Conservation (phyloP, 1,140 invertebrate species). For the Gyrodactylus salaris region DNA sequence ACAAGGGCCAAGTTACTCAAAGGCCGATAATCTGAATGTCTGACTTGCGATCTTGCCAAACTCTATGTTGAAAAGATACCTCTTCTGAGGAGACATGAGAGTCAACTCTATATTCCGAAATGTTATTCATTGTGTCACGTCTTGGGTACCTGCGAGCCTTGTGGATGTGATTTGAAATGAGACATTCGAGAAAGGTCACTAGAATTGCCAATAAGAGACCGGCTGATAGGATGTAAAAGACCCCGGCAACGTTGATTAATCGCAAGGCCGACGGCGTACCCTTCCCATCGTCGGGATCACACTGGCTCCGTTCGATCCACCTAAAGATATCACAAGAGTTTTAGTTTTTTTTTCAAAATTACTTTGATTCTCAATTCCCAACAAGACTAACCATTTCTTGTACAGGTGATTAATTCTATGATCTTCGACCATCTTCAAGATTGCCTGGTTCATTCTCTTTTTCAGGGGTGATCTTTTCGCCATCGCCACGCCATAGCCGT, state of each 20-base stretch:
- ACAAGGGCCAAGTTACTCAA: no score
- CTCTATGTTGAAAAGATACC: no score
- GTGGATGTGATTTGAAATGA: background rate
- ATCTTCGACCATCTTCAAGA: conserved; percentile 17
- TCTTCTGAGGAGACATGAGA: no score
- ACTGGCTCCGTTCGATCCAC: conserved; percentile 14
- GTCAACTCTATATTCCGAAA: no score
- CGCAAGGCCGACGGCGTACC: conserved; percentile 49
- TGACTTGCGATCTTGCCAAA: no score
- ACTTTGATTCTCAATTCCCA: conserved; percentile 19
- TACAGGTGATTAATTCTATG: conserved; percentile 15
- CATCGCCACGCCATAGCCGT: conserved; percentile 29
- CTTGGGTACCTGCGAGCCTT: no score
- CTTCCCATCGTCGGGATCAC: conserved; percentile 20
- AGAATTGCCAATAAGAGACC: conserved; percentile 53
- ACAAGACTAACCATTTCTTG: conserved; percentile 18
- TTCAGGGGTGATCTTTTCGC: conserved; percentile 24
- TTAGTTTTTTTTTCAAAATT: no score
- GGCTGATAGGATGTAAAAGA: conserved; percentile 84
- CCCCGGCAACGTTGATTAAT: conserved; percentile 73
- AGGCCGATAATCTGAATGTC: no score
- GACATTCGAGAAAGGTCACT: conserved; percentile 52
- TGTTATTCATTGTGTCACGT: no score
- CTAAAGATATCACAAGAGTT: no score
- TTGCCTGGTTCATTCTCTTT: conserved; percentile 16